phyloP scores from a whole-genome alignment of 2,797 vertebrate species.

The Sylvia borin region DNA sequence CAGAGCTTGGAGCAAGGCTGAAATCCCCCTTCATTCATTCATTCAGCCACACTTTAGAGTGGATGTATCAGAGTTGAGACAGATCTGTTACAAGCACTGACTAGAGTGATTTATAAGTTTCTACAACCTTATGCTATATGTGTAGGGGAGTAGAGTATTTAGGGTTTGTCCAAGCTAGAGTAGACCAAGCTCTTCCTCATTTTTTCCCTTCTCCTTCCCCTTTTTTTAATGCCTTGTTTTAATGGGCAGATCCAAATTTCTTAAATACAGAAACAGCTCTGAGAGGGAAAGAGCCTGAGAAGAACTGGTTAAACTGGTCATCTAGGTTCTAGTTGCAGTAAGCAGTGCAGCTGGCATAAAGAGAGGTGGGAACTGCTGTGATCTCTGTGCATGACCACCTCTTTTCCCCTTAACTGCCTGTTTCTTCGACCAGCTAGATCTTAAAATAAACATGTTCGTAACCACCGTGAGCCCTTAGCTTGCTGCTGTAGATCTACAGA shows the following conservation, averaged over 20 bases:
- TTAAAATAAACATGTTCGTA: background rate
- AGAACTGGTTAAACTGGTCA: background rate
- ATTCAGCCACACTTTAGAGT: background rate
- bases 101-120: background rate
- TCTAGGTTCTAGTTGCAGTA: background rate
- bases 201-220: background rate
- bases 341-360: background rate
- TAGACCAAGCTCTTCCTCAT: background rate
- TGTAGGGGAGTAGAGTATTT: background rate
- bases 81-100: background rate
- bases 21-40: background rate
- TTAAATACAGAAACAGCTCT: background rate
- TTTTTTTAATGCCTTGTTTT: background rate
- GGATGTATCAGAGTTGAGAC: background rate
- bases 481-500: background rate
- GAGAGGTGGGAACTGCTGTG: background rate
- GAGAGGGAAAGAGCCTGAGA: background rate
- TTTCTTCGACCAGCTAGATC: background rate
- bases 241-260: background rate
- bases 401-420: background rate
- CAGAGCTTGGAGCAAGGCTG: background rate
- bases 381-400: background rate
- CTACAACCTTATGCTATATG: fast-evolving
- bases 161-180: background rate
- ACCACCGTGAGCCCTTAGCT: background rate